phyloP scores from a whole-genome alignment of 2,888 invertebrate species.

The Cheilosia vernalis region DNA sequence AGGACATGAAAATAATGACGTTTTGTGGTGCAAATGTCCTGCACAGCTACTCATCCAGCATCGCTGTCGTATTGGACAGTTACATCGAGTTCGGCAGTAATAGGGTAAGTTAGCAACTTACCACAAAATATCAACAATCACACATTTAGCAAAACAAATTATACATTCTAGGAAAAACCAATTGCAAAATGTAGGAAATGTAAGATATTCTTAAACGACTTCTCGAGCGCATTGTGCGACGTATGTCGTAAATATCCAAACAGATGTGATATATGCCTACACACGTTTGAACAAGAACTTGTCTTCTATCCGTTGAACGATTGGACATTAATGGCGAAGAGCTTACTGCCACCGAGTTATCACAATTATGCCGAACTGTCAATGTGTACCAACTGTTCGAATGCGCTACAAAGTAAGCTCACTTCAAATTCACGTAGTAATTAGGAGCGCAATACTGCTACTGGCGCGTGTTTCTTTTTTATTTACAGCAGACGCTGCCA shows the following conservation, averaged over 20 bases:
- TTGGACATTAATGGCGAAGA: slow-evolving; percentile 28
- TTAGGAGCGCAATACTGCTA: neutral
- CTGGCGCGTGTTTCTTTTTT: neutral
- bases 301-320: neutral
- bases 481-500: slow-evolving; percentile 17
- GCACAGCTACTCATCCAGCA: neutral
- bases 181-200: slow-evolving; percentile 47
- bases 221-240: slow-evolving; percentile 17
- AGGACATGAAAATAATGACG: slow-evolving; percentile 47
- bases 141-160: too few relatives aligned
- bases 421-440: neutral
- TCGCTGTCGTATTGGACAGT: slow-evolving; percentile 1
- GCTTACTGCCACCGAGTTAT: slow-evolving; percentile 12
- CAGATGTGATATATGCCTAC: slow-evolving; percentile 42
- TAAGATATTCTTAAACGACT: neutral
- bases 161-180: slow-evolving; percentile 6
- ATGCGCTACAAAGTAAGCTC: slow-evolving; percentile 15
- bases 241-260: slow-evolving; percentile 22
- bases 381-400: slow-evolving; percentile 12
- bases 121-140: too few relatives aligned
- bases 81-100: slow-evolving; percentile 34
- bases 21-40: slow-evolving; percentile 20
- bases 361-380: slow-evolving; percentile 1
- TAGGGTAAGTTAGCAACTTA: slow-evolving; percentile 6
- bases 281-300: neutral